Base-by-base conservation (phyloP, 2,797 vertebrate genomes). In the Hylomyscus alleni region DNA sequence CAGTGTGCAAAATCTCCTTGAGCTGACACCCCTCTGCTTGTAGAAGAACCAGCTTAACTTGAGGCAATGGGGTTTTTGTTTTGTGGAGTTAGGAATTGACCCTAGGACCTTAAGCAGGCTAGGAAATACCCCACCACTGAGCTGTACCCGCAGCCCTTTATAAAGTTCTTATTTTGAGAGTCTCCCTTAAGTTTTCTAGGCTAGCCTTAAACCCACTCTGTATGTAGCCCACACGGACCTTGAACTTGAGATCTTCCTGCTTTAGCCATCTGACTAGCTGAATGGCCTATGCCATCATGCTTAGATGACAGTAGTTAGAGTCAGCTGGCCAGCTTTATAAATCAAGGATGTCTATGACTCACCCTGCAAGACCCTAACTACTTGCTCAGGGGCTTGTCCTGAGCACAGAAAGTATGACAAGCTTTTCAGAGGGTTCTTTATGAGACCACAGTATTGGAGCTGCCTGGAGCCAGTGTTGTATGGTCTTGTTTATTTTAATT, bases 11-110 rank as follows among this genome's bases (percentile, higher is more conserved):
- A 95, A 76, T 78, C 47, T 84, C 67, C 56, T 73, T 12, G 1
- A 80, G 77, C 47, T 67, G 50, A 75, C 82, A 91, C 85, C 81
- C n/a, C 62, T 52, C 17, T 56, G 62, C 87, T 50, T 94, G n/a
- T 75, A 91, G 47, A 77, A 56, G 85, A 94, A 83, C 14, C 80
- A 81, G 24, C 9, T 47, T 77, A 93, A 87, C 72, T 4, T 7
- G 29, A 17, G 31, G 37, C 29, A 47, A 26, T 15, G 31, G 73
- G 73, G 24, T 13, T 50, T 60, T 76, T n/a, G 6, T 37, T 50
- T 65, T 65, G 31, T 19, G 2, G 13, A 52, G 11, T 15, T 78
- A 22, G 26, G 9, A 34, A 89, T 20, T 26, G 40, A 24, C 7
- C 75, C 40, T 6, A 62, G 15, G 56, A 24, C 7, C 20, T 37